Conservation (phyloP, 2,888 invertebrate species). For the Sympetrum striolatum region DNA sequence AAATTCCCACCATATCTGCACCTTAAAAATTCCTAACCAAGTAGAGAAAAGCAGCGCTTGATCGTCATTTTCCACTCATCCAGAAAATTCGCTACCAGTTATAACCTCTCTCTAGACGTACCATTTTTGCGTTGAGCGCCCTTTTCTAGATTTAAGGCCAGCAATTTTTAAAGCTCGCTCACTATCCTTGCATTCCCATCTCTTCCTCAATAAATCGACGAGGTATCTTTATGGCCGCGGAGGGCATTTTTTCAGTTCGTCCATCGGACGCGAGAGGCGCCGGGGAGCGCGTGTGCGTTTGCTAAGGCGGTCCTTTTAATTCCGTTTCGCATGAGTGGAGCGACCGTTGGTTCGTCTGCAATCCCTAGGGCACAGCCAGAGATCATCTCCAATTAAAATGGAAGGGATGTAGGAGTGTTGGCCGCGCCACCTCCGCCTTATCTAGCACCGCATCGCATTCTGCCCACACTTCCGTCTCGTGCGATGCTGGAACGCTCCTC, state of each 20-base stretch:
- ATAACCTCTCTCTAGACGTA: background rate
- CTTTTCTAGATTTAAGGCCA: background rate
- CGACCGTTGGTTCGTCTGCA: slow-evolving; percentile 12
- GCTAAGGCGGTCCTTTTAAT: background rate
- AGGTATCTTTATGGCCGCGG: background rate
- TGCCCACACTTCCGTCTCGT: slow-evolving; percentile 17
- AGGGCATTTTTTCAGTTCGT: background rate
- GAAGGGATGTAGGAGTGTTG: background rate
- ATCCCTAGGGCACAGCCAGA: slow-evolving; percentile 18
- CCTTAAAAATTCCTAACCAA: no score
- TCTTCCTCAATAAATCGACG: background rate
- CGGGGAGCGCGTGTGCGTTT: background rate
- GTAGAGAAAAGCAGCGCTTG: no score
- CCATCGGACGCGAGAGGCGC: background rate
- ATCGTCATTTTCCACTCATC: no score
- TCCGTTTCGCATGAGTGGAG: background rate
- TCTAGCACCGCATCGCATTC: slow-evolving; percentile 1
- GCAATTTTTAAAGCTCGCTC: background rate
- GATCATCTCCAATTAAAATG: slow-evolving; percentile 43
- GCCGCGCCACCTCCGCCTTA: background rate
- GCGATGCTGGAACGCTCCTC: background rate
- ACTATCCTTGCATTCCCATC: background rate
- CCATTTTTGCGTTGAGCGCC: background rate
- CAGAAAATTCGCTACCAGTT: no score
- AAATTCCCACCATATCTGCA: no score